These are phyloP conservation scores for Neosilurus hyrtlii DNA, from an alignment of 2,797 vertebrate species.

Conservation along the genomic window DNA sequence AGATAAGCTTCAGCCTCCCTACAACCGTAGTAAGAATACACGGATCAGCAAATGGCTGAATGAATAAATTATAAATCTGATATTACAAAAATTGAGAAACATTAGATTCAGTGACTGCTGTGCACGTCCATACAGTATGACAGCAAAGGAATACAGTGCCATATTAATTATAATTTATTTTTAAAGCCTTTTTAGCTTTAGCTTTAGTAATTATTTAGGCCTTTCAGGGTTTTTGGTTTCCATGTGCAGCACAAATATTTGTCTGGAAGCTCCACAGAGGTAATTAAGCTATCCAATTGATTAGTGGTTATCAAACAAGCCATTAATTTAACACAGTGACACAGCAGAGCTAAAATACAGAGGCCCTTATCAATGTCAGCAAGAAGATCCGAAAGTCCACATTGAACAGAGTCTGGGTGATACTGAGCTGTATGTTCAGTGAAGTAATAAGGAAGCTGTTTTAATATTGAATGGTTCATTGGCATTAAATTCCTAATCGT, in stretches of 20 bases:
- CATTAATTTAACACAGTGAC: slow-evolving; percentile 23
- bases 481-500: background rate
- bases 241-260: slow-evolving; percentile 28
- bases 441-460: slow-evolving; percentile 12
- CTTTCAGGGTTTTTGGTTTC: slow-evolving; percentile 5
- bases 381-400: slow-evolving; percentile 18
- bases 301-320: slow-evolving; percentile 23
- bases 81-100: background rate
- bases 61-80: background rate
- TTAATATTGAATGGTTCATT: slow-evolving; percentile 7
- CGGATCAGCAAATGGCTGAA: too few species aligned
- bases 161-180: background rate
- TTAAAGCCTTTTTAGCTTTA: background rate
- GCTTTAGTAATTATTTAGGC: background rate
- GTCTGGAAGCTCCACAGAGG: background rate
- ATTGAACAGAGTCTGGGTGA: slow-evolving; percentile 1
- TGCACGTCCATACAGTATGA: background rate
- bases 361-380: slow-evolving; percentile 17
- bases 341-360: background rate
- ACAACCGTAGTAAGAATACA: too few species aligned
- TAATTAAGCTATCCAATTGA: slow-evolving; percentile 17
- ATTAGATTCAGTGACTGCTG: background rate
- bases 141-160: background rate
- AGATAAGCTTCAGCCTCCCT: too few species aligned
- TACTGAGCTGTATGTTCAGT: background rate